Percentiles rank a stretch among this genome's conserved stretches.
phyloP scores from a whole-genome alignment of 2,113 vertebrate species.

The Microcebus murinus region DNA sequence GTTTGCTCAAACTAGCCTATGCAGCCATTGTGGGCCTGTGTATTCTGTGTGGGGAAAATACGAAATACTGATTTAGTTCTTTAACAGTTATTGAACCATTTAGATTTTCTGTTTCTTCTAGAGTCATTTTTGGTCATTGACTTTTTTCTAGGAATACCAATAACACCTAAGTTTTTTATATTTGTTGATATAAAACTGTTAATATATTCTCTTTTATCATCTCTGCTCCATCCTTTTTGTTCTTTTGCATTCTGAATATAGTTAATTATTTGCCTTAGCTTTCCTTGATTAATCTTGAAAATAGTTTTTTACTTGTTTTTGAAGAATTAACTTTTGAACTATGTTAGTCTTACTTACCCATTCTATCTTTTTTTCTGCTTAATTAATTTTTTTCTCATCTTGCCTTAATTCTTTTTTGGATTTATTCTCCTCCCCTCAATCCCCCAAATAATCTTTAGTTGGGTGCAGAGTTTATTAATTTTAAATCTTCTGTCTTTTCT shows the following conservation, averaged over 20 bases:
- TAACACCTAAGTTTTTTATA: neutral
- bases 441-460: neutral
- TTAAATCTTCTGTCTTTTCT: neutral
- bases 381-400: neutral
- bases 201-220: neutral
- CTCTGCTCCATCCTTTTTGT: neutral
- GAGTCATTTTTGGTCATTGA: neutral
- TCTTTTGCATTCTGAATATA: neutral
- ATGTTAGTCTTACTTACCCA: neutral
- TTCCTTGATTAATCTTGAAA: neutral
- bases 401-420: neutral
- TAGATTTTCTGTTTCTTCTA: neutral
- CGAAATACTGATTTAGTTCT: neutral
- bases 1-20: neutral
- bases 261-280: neutral
- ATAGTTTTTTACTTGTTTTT: neutral
- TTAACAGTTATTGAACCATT: neutral
- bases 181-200: neutral
- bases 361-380: neutral
- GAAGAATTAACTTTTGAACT: neutral
- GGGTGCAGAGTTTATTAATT: neutral
- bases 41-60: neutral
- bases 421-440: neutral
- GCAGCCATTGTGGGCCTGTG: neutral
- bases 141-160: neutral